Percentiles rank a stretch among this genome's conserved stretches.
Conservation (phyloP, 2,113 vertebrate species). For the Anhinga rufa region DNA sequence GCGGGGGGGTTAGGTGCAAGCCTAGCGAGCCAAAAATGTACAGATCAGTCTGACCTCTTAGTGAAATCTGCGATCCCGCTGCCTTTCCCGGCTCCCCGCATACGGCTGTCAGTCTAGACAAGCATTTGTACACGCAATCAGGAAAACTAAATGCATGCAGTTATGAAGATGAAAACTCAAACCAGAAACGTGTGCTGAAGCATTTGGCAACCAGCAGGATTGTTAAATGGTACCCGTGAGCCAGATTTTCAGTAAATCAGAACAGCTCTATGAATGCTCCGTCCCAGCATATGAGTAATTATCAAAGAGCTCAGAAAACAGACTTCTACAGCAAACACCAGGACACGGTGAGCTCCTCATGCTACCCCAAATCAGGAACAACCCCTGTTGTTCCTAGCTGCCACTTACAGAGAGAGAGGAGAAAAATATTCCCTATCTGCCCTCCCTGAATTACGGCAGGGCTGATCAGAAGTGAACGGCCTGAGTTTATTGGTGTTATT, state of each 20-base stretch:
- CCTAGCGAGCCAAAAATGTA: not conserved
- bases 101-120: not conserved
- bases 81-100: not conserved
- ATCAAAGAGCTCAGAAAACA: not conserved
- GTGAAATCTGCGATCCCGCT: rapidly evolving
- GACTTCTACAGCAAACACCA: not conserved
- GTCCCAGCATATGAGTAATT: not conserved
- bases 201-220: not conserved
- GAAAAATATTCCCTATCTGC: not conserved
- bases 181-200: not conserved
- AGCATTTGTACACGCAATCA: rapidly evolving
- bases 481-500: not conserved
- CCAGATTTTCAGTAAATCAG: not conserved
- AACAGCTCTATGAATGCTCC: not conserved
- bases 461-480: not conserved
- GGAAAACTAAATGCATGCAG: not conserved
- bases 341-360: not conserved
- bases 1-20: not conserved
- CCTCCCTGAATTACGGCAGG: not conserved
- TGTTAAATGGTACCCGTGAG: not conserved
- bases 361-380: not conserved
- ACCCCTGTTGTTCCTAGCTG: not conserved
- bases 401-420: not conserved
- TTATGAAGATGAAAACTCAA: not conserved
- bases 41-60: rapidly evolving